phyloP scores from a whole-genome alignment of 2,797 vertebrate species.

The Gymnoscopelus braueri region DNA sequence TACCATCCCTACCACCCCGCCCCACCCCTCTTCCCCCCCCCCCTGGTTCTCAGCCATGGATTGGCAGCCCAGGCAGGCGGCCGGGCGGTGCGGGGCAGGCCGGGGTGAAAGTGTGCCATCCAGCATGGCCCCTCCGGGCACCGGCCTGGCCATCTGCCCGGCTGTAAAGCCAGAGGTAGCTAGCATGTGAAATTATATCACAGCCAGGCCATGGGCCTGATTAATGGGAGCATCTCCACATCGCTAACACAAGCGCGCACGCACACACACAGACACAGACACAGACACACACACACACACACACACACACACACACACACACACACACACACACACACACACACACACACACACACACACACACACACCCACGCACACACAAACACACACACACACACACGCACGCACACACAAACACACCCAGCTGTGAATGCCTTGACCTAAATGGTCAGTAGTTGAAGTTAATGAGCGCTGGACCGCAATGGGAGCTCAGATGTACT shows the following conservation, averaged over 20 bases:
- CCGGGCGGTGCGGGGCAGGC: slow-evolving; percentile 22
- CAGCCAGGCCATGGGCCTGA: slow-evolving; percentile 40
- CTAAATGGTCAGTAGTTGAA: slow-evolving; percentile 65
- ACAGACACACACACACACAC: neutral
- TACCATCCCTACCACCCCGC: no score
- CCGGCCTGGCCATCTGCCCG: slow-evolving; percentile 60
- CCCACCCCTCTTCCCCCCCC: no score
- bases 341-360: slow-evolving; percentile 1
- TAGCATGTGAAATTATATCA: slow-evolving; percentile 68
- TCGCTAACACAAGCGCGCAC: neutral
- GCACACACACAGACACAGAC: slow-evolving; percentile 1
- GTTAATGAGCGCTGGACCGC: slow-evolving; percentile 54
- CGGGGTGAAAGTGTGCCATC: slow-evolving; percentile 33
- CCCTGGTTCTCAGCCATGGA: neutral
- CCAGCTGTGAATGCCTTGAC: slow-evolving; percentile 38
- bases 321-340: slow-evolving; percentile 4
- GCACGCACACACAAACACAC: neutral
- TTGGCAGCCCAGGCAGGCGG: slow-evolving; percentile 2
- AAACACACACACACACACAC: slow-evolving; percentile 13
- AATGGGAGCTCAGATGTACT: slow-evolving; percentile 12
- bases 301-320: neutral
- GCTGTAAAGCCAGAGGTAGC: slow-evolving; percentile 51
- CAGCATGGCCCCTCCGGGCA: slow-evolving; percentile 35
- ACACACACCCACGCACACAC: neutral
- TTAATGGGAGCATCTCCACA: no score